These are phyloP conservation scores for Lepus europaeus DNA, from an alignment of 2,113 vertebrate species.

Conservation along the genomic window DNA sequence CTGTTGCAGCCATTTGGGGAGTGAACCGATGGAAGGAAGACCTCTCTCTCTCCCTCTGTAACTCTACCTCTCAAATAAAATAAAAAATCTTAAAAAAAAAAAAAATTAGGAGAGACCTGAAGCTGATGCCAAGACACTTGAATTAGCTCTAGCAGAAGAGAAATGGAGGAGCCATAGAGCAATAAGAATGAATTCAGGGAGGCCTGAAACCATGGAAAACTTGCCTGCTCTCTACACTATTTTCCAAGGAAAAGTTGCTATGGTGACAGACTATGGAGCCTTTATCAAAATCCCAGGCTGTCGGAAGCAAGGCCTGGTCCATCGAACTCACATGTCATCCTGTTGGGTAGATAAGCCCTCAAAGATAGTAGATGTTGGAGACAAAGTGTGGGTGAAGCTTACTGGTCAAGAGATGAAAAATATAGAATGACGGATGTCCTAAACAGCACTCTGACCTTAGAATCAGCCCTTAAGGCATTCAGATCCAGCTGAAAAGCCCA, in stretches of 20 bases:
- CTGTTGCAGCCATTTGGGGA: too few species aligned
- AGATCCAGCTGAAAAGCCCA: too few species aligned
- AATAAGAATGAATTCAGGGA: slow-evolving; percentile 74
- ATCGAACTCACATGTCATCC: slow-evolving; percentile 96
- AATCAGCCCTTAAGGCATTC: too few species aligned
- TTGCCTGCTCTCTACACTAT: slow-evolving; percentile 86
- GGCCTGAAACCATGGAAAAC: slow-evolving; percentile 89
- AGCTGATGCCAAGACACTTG: slow-evolving; percentile 5
- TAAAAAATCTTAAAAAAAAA: too few species aligned
- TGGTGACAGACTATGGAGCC: too few species aligned
- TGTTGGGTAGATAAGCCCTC: slow-evolving; percentile 94
- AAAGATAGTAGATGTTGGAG: slow-evolving; percentile 96
- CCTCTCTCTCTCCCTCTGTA: too few species aligned
- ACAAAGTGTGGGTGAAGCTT: slow-evolving; percentile 99
- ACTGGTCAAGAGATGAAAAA: slow-evolving; percentile 95
- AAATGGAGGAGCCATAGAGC: slow-evolving; percentile 77
- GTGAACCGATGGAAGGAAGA: too few species aligned
- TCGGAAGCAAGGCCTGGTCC: slow-evolving; percentile 92
- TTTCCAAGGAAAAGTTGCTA: slow-evolving; percentile 92
- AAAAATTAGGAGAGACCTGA: too few species aligned
- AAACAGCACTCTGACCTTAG: too few species aligned
- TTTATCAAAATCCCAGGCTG: too few species aligned
- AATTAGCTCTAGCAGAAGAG: slow-evolving; percentile 65
- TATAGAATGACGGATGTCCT: too few species aligned
- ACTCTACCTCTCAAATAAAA: too few species aligned